A percentile compares a stretch with the other conserved stretches of the same genome.
Conservation (phyloP, 2,888 invertebrate species). For the Diplolepis rosae region DNA sequence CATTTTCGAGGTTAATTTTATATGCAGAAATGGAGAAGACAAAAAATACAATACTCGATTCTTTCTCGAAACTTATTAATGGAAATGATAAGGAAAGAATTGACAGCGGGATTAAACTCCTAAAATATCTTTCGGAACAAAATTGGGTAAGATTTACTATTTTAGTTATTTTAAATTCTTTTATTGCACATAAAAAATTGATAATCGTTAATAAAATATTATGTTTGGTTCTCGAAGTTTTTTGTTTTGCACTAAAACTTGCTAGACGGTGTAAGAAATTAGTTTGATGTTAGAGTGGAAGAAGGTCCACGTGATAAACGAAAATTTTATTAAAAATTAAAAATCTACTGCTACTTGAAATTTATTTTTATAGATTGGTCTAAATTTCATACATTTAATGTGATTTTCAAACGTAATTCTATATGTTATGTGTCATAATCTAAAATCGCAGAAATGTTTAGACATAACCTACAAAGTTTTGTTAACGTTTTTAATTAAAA, state of each 20-base stretch:
- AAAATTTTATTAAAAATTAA: conserved; percentile 30
- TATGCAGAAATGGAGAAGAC: conserved; percentile 58
- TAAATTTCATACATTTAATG: background rate
- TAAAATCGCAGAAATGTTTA: background rate
- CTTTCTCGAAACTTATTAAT: conserved; percentile 72
- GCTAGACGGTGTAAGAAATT: background rate
- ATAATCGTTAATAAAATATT: conserved; percentile 32
- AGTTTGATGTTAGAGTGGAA: background rate
- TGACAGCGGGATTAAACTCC: conserved; percentile 70
- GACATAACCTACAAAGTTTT: background rate
- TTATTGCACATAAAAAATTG: conserved; percentile 53
- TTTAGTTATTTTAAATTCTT: conserved; percentile 35
- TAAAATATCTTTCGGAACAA: conserved; percentile 71
- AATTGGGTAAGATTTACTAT: conserved; percentile 66
- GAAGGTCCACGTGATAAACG: conserved; percentile 9
- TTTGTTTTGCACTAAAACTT: background rate
- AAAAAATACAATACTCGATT: conserved; percentile 72
- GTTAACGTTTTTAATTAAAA: too few species aligned
- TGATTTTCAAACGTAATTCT: background rate
- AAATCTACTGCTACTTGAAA: background rate
- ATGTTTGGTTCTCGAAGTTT: background rate
- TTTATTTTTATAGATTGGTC: background rate
- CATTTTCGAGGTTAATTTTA: conserved; percentile 35
- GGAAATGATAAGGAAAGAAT: conserved; percentile 71
- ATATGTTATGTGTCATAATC: background rate